Evolutionary conservation across 92 coral and sea anemone species (phyloP).

Genomic region (Zoanthus sansibaricus): DNA sequence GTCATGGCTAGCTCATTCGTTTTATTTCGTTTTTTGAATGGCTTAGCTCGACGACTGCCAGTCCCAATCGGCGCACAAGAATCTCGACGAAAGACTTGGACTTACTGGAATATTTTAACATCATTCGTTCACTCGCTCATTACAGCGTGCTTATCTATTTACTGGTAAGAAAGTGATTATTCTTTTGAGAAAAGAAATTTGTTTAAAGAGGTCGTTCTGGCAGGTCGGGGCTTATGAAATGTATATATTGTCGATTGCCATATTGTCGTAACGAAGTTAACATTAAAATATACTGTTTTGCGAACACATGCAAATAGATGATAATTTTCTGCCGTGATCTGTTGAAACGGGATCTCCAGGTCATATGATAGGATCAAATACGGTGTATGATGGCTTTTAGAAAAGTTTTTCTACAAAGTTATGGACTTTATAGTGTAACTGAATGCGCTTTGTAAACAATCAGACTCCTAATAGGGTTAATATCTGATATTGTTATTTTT

Average conservation of each 20-base stretch:
- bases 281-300: background rate
- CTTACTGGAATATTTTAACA: slow-evolving; percentile 20
- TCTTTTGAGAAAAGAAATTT: background rate
- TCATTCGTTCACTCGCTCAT: slow-evolving; percentile 34
- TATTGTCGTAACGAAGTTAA: background rate
- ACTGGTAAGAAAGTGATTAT: slow-evolving; percentile 29
- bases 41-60: slow-evolving; percentile 6
- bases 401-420: background rate
- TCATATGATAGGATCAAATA: background rate
- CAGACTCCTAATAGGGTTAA: background rate
- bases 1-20: slow-evolving; percentile 32
- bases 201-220: background rate
- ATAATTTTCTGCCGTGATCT: background rate
- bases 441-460: too few species aligned
- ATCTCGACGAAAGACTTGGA: slow-evolving; percentile 38
- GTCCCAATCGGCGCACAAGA: slow-evolving; percentile 29
- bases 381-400: background rate
- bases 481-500: background rate
- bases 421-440: too few species aligned
- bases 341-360: background rate
- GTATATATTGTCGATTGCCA: background rate
- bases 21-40: slow-evolving; percentile 28
- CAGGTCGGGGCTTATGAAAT: background rate
- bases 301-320: slow-evolving; percentile 6
- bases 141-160: slow-evolving; percentile 40